A percentile compares a stretch with the other conserved stretches of the same genome.
Evolutionary conservation across 2,888 invertebrate genomes (phyloP).

Genomic region (Agrochola lychnidis): DNA sequence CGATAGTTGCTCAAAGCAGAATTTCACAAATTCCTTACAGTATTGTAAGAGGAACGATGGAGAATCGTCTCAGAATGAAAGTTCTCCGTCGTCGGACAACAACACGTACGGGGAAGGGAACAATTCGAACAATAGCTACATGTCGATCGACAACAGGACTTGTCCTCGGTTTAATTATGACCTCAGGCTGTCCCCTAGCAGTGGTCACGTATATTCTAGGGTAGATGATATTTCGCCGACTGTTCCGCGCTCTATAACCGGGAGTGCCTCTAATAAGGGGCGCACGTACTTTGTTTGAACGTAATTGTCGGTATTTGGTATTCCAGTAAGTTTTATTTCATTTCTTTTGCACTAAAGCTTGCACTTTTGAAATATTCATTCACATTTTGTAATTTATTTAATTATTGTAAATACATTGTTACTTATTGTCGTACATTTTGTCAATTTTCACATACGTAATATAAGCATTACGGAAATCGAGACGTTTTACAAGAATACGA

Average conservation of each 20-base stretch:
- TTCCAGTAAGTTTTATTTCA: constrained; percentile 60
- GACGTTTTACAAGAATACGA: constrained; percentile 68
- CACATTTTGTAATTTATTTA: constrained; percentile 69
- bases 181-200: constrained; percentile 88
- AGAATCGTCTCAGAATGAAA: constrained; percentile 90
- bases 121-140: constrained; percentile 93
- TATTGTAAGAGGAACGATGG: constrained; percentile 87
- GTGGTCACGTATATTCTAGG: constrained; percentile 89
- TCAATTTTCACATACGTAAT: constrained; percentile 89
- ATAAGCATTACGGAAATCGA: constrained; percentile 73
- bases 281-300: constrained; percentile 88
- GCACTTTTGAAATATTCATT: constrained; percentile 68
- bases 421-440: constrained; percentile 74
- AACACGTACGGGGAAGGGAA: constrained; percentile 92
- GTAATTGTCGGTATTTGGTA: constrained; percentile 64
- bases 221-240: constrained; percentile 88
- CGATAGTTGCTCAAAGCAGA: constrained; percentile 90
- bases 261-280: constrained; percentile 81
- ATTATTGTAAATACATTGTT: constrained; percentile 77
- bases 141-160: constrained; percentile 91
- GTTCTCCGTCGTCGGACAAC: constrained; percentile 89
- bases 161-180: constrained; percentile 90
- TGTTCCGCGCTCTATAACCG: constrained; percentile 83
- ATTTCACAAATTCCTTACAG: constrained; percentile 88
- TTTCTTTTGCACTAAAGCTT: constrained; percentile 71